Conservation (phyloP, 2,797 vertebrate species). For the Sardinella longiceps region DNA sequence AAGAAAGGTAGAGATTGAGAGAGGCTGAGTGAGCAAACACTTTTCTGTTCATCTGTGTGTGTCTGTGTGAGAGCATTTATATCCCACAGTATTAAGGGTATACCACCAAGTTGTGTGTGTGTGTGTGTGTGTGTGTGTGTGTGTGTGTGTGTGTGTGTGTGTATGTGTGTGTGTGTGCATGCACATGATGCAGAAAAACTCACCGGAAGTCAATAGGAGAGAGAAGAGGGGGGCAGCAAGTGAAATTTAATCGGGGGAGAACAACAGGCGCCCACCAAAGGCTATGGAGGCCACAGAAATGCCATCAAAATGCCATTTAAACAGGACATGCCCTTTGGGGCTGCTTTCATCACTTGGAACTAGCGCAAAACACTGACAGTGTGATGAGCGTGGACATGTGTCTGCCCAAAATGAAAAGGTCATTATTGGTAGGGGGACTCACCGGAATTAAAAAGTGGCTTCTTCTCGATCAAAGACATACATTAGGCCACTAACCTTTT, state of each 20-base stretch:
- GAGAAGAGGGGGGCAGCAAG: conserved; percentile 21
- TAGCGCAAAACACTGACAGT: conserved; percentile 29
- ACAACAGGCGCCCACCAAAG: conserved; percentile 39
- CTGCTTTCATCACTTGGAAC: conserved; percentile 35
- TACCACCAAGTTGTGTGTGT: too few species aligned
- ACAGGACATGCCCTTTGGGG: conserved; percentile 43
- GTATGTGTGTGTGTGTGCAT: neutral
- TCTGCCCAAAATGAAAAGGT: conserved; percentile 32
- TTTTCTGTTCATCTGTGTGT: neutral
- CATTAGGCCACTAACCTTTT: neutral
- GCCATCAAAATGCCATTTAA: conserved; percentile 50
- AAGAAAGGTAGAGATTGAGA: neutral
- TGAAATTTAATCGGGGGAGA: conserved; percentile 46
- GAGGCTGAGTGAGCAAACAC: neutral
- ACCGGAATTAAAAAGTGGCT: neutral
- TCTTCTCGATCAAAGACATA: conserved; percentile 5
- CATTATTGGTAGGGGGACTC: neutral
- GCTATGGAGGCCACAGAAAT: conserved; percentile 45
- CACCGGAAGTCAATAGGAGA: neutral
- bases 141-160: neutral
- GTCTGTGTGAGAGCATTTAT: neutral
- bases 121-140: neutral
- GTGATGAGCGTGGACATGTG: conserved; percentile 36
- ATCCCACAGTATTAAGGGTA: neutral
- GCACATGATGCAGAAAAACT: neutral